Conservation (phyloP, 2,113 vertebrate species). For the Sebastes schlegelii region DNA sequence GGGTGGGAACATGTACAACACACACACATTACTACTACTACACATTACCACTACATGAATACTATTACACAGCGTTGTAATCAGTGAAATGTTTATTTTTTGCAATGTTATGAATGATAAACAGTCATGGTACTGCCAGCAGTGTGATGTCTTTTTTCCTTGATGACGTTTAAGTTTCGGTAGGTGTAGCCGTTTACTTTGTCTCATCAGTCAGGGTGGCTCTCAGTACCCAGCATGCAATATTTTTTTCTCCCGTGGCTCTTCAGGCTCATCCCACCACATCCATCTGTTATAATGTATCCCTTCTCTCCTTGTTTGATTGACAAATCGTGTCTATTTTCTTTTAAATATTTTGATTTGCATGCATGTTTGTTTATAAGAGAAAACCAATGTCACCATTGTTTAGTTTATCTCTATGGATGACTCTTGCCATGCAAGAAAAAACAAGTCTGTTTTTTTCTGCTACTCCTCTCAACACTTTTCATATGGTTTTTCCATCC, state of each 20-base stretch:
- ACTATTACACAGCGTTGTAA: slow-evolving; percentile 29
- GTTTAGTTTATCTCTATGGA: background rate
- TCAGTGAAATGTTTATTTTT: slow-evolving; percentile 65
- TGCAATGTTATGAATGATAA: slow-evolving; percentile 45
- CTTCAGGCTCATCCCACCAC: slow-evolving; percentile 1
- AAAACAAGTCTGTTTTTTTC: background rate
- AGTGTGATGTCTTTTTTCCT: slow-evolving; percentile 8
- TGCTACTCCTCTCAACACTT: background rate
- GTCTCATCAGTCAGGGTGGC: slow-evolving; percentile 38
- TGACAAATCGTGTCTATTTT: background rate
- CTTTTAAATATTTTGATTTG: slow-evolving; percentile 3
- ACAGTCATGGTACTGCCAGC: slow-evolving; percentile 20
- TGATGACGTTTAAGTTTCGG: slow-evolving; percentile 29
- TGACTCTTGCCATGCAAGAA: background rate
- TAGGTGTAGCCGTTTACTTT: slow-evolving; percentile 29
- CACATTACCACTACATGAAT: slow-evolving; percentile 16
- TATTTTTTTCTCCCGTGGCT: slow-evolving; percentile 7
- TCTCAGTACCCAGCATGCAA: slow-evolving; percentile 10
- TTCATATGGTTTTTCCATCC: background rate
- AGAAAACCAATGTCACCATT: background rate
- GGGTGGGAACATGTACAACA: slow-evolving; percentile 40
- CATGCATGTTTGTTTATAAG: background rate
- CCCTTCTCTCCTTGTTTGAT: background rate
- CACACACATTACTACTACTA: background rate
- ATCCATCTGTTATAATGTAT: background rate